Conservation (phyloP, 2,797 vertebrate genomes). For the Aquila chrysaetos region DNA sequence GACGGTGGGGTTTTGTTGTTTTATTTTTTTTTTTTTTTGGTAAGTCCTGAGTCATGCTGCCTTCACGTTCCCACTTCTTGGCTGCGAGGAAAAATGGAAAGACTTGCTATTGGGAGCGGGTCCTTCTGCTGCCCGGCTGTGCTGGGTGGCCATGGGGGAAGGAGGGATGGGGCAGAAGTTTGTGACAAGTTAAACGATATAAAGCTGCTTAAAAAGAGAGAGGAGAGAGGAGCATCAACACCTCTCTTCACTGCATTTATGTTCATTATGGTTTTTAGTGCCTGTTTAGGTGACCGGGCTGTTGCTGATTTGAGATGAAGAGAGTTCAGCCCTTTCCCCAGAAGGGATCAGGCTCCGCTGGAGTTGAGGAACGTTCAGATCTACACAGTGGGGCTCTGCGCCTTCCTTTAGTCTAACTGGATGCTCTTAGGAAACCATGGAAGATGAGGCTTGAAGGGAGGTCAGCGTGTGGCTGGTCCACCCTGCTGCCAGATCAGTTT, state of each 20-base stretch:
- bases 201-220: neutral
- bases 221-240: neutral
- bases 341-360: neutral
- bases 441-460: neutral
- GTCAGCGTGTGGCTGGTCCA: neutral
- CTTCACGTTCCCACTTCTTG: neutral
- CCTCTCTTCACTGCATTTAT: neutral
- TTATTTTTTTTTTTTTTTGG: fast-evolving
- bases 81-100: neutral
- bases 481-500: neutral
- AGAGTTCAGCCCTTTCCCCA: neutral
- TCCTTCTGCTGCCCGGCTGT: neutral
- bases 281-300: neutral
- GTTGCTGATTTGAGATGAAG: neutral
- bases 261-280: neutral
- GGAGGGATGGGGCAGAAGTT: neutral
- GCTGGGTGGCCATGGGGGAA: fast-evolving
- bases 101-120: neutral
- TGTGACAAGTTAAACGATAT: neutral
- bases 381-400: neutral
- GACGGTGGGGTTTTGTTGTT: neutral
- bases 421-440: neutral
- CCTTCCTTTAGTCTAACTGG: neutral
- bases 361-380: neutral
- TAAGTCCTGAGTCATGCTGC: neutral